These are phyloP conservation scores for Eriocheir sinensis DNA, from an alignment of 1,140 invertebrate species.

Conservation along the genomic window DNA sequence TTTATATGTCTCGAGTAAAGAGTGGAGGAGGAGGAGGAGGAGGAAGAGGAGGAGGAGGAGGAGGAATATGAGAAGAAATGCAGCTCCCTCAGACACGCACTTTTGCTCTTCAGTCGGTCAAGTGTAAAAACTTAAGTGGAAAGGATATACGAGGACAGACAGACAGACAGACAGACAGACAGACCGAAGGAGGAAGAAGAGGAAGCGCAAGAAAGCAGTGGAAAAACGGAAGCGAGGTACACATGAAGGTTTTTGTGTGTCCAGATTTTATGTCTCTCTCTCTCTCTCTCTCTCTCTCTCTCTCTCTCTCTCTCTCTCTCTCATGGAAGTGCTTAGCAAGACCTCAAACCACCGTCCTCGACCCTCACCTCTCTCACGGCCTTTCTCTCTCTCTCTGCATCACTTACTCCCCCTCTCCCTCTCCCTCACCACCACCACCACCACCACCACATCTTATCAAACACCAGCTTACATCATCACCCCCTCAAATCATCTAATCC, in stretches of 20 bases:
- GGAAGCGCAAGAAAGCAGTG: neutral
- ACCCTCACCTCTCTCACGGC: conserved; percentile 11
- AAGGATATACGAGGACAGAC: neutral
- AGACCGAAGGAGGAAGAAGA: neutral
- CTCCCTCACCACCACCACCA: neutral
- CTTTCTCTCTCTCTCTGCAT: neutral
- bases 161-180: neutral
- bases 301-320: conserved; percentile 15
- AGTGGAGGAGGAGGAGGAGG: neutral
- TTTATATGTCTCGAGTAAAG: neutral
- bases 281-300: conserved; percentile 20
- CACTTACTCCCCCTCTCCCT: neutral
- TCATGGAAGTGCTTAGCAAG: neutral
- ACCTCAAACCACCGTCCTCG: neutral
- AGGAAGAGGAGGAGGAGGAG: neutral
- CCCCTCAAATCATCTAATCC: neutral
- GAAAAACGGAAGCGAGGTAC: neutral
- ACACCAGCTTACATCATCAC: neutral
- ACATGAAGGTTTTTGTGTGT: too few relatives aligned
- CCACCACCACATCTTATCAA: neutral
- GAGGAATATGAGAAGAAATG: neutral
- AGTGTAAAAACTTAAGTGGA: neutral
- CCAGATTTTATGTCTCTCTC: neutral
- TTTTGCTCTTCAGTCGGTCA: neutral
- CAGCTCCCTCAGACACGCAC: neutral